These are phyloP conservation scores for Lycophotia porphyrea DNA, from an alignment of 2,888 invertebrate species.

Conservation along the genomic window DNA sequence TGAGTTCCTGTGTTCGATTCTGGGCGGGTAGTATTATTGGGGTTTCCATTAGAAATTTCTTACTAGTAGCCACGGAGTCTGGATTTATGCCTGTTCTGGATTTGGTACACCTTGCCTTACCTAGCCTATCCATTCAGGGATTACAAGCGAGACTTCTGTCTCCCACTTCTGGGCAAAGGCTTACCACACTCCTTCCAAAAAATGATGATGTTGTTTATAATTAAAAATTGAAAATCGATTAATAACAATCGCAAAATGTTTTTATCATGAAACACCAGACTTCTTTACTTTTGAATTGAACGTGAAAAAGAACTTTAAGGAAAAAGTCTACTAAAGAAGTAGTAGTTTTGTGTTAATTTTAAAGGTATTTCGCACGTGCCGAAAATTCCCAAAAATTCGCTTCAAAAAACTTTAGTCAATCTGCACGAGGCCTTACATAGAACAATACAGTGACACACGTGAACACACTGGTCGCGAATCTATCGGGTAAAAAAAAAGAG, in stretches of 20 bases:
- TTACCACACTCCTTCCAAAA: too few relatives aligned
- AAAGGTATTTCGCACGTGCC: not conserved
- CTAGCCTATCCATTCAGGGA: not conserved
- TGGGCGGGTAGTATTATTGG: not conserved
- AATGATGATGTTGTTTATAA: not conserved
- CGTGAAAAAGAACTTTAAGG: not conserved
- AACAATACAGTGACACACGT: constrained; percentile 65
- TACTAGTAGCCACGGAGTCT: not conserved
- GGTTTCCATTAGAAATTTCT: not conserved
- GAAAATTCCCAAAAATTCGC: not conserved
- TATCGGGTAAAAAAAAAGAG: constrained; percentile 55
- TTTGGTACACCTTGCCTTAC: not conserved
- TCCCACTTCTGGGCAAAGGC: too few relatives aligned
- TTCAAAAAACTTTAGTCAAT: not conserved
- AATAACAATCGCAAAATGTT: not conserved
- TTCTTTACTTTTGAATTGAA: too few relatives aligned
- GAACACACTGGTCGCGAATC: constrained; percentile 63
- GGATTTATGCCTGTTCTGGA: too few relatives aligned
- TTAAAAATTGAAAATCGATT: not conserved
- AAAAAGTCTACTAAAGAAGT: too few relatives aligned
- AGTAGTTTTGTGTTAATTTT: too few relatives aligned
- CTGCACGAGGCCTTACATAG: constrained; percentile 55
- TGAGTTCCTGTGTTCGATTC: not conserved
- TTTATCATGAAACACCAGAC: not conserved
- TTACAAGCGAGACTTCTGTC: not conserved